phyloP scores from a whole-genome alignment of 2,888 invertebrate species.

The Tigriopus californicus region DNA sequence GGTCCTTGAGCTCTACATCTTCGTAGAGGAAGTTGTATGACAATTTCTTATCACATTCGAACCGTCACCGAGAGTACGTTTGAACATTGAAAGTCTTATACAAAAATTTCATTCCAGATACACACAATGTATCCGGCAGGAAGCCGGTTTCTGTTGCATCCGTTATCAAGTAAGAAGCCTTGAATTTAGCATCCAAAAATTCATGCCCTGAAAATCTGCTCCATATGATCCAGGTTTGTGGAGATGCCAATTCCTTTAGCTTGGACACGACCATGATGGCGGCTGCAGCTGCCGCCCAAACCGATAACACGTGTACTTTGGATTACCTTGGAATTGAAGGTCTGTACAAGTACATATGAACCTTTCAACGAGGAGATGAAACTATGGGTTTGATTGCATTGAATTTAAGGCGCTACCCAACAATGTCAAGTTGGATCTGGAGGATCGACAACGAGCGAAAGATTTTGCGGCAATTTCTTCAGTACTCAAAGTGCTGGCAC shows the following conservation, averaged over 20 bases:
- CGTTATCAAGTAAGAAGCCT: neutral
- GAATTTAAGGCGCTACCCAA: no score
- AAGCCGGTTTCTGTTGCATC: slow-evolving; percentile 3
- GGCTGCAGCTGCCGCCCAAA: neutral
- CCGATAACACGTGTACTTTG: neutral
- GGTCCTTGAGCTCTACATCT: no score
- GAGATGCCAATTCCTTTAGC: neutral
- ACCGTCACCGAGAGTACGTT: no score
- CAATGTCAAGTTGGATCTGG: no score
- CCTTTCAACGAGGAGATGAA: neutral
- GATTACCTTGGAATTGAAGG: neutral
- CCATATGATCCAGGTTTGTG: neutral
- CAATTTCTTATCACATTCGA: no score
- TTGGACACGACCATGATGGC: neutral
- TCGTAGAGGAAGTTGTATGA: no score
- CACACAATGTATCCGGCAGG: neutral
- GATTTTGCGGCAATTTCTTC: no score
- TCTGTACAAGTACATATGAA: neutral
- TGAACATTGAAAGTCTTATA: no score
- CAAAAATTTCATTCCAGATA: neutral
- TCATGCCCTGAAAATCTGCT: neutral
- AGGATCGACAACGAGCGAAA: no score
- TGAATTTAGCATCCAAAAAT: neutral
- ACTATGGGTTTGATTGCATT: no score
- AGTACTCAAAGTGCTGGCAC: no score